Base-by-base conservation (phyloP, 2,113 vertebrate genomes). In the Burhinus bistriatus region DNA sequence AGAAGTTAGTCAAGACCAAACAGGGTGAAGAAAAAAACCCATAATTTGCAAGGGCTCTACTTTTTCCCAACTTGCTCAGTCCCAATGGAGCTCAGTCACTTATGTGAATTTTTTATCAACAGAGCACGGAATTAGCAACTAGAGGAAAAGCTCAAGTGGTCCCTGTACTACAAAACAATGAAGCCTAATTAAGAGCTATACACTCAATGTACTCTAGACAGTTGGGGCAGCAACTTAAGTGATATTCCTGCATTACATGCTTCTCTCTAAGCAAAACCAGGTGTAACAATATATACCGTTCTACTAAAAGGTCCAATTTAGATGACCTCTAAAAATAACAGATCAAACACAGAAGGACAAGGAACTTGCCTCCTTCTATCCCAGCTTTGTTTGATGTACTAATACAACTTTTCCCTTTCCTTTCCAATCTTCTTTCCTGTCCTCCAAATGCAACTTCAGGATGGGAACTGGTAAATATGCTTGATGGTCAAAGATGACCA, bases 21-120 rank as follows among this genome's bases (percentile, higher is more conserved):
- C 11, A 80, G 9, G 14, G 26, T 34, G 21, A 61, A 90, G 18
- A 8, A 38, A 75, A 62, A 62, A 30, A 52, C 4, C 8, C 14
- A 2, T 13, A 0, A 55, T 52, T 52, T 69, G 75, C 40, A 83
- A 83, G 13, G 49, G 34, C 27, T 80, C 23, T 4, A 0, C 47
- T 92, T 92, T 42, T 76, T 7, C 32, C 23, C 26, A 68, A 19
- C 23, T 71, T 26, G 11, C 65, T 78, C 19, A 66, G 55, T 58
- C 40, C 45, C 55, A 58, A 0, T 11, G 19, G 62, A 82, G 27
- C 44, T 62, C 1, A 0, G 5, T 38, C 26, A 76, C 21, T 76
- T 18, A 29, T 0, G 1, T 55, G 61, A 71, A 15, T 52, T 78
- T 66, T 34, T 1, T 36, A 45, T 17, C 69, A 76, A 23, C 47